phyloP scores from a whole-genome alignment of 2,113 vertebrate species.

The Microcebus lehilahytsara region DNA sequence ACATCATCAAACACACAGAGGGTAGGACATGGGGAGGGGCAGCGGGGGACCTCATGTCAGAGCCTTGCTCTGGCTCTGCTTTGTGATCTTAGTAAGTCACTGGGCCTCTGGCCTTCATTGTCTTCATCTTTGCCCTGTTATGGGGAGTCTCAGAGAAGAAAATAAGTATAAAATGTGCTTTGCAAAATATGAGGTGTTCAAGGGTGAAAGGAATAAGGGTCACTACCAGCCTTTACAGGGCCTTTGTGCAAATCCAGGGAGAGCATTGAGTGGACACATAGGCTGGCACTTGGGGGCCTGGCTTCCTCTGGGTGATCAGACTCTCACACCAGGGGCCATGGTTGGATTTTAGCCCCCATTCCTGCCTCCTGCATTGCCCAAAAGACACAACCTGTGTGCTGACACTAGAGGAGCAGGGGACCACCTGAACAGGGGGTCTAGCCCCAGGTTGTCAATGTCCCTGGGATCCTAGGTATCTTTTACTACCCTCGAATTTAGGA shows the following conservation, averaged over 20 bases:
- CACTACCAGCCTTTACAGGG: neutral
- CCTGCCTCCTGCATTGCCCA: neutral
- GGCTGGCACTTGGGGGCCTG: neutral
- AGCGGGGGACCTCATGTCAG: neutral
- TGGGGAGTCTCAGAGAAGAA: neutral
- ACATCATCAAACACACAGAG: conserved; percentile 91
- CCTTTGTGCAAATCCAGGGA: neutral
- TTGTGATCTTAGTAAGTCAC: neutral
- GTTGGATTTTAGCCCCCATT: neutral
- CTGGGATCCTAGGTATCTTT: neutral
- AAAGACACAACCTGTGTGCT: neutral
- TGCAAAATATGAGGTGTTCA: neutral
- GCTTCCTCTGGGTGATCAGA: neutral
- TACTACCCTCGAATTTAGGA: neutral
- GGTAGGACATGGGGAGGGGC: conserved; percentile 74
- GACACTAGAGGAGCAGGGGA: neutral
- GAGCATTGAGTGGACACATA: neutral
- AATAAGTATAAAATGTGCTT: neutral
- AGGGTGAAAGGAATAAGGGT: neutral
- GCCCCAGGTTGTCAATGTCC: neutral
- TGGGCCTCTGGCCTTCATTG: neutral
- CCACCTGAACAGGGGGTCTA: neutral
- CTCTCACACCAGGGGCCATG: neutral
- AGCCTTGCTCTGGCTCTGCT: neutral
- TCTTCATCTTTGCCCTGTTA: neutral